Evolutionary conservation across 1,140 invertebrate genomes (phyloP).

Genomic region (Caenorhabditis briggsae): DNA sequence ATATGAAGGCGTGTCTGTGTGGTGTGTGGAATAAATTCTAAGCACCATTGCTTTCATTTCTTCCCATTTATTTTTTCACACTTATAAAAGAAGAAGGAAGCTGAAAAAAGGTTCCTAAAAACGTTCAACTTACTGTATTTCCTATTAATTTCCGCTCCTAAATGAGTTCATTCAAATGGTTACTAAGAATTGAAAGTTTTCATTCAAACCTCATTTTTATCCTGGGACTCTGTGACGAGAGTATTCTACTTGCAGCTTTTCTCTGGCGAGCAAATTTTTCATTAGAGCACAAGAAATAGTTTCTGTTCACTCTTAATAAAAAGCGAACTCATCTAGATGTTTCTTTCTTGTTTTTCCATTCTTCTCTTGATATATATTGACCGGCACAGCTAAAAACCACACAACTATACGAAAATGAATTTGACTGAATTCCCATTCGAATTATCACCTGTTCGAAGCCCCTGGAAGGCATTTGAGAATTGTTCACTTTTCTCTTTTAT

Average conservation of each 20-base stretch:
- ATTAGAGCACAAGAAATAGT: constrained; percentile 4
- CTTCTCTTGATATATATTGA: background rate
- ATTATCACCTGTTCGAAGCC: constrained; percentile 25
- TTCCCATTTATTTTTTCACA: background rate
- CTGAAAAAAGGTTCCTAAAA: too few relatives aligned
- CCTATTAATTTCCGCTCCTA: too few relatives aligned
- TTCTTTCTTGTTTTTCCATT: background rate
- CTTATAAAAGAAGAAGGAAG: background rate
- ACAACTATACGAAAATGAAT: constrained; percentile 34
- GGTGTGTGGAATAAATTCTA: background rate
- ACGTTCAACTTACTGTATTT: too few relatives aligned
- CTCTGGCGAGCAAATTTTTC: background rate
- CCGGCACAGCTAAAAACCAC: background rate
- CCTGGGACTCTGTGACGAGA: too few relatives aligned
- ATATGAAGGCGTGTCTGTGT: constrained; percentile 5
- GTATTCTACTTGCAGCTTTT: background rate
- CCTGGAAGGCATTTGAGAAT: background rate
- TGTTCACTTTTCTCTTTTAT: background rate
- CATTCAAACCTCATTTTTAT: too few relatives aligned
- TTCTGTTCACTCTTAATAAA: background rate
- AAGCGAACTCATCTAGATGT: background rate
- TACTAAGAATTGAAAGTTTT: too few relatives aligned
- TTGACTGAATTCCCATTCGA: background rate
- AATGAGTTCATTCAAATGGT: too few relatives aligned
- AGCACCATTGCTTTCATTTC: background rate